These are phyloP conservation scores for Vannuccia rotundouncinata DNA, from an alignment of 2,888 invertebrate species.

Conservation along the genomic window DNA sequence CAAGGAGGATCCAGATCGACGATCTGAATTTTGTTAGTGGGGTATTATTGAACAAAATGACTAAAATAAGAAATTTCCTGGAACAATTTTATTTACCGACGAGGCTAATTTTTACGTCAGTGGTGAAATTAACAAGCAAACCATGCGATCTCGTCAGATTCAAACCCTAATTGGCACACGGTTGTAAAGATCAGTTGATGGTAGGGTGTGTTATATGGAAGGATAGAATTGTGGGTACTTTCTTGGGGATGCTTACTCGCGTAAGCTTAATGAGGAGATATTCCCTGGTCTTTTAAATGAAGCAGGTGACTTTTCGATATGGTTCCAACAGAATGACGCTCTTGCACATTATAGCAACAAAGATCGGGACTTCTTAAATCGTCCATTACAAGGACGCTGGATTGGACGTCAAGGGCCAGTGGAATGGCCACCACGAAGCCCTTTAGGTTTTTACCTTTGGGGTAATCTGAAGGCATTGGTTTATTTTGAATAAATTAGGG, in stretches of 20 bases:
- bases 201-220: conserved; percentile 33
- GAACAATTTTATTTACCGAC: conserved; percentile 28
- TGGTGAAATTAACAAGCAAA: conserved; percentile 34
- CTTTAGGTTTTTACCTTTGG: neutral
- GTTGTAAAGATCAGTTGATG: conserved; percentile 28
- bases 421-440: conserved; percentile 6
- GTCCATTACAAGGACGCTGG: neutral
- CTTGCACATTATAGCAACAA: neutral
- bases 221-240: conserved; percentile 33
- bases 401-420: neutral
- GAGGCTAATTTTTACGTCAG: neutral
- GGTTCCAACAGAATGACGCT: conserved; percentile 3
- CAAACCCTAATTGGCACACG: conserved; percentile 23
- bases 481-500: neutral
- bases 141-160: conserved; percentile 33
- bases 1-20: conserved; percentile 1
- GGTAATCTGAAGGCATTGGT: neutral
- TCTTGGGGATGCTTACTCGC: conserved; percentile 17
- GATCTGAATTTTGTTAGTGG: conserved; percentile 13
- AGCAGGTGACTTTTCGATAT: neutral
- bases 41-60: neutral
- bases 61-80: conserved; percentile 22
- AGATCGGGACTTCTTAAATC: neutral
- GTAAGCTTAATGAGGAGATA: neutral
- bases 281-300: neutral